These are phyloP conservation scores for Columba janthina DNA, from an alignment of 2,113 vertebrate genomes.

Conservation along the genomic window DNA sequence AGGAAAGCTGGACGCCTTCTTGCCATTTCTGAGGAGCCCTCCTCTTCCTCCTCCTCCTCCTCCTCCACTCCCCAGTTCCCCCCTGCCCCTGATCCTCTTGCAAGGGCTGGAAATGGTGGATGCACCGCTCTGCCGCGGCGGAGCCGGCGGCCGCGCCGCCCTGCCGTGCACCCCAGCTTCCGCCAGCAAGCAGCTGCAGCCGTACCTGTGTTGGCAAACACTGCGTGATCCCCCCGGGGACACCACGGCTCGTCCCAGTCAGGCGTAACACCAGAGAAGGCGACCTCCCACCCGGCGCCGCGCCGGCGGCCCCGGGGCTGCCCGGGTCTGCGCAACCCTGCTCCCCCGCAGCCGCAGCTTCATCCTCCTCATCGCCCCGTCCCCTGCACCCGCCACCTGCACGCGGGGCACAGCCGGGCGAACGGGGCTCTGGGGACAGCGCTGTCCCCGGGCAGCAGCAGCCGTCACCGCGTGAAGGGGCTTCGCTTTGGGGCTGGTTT, in stretches of 20 bases:
- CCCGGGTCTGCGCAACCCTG: background rate
- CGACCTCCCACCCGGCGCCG: background rate
- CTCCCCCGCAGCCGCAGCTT: background rate
- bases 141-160: background rate
- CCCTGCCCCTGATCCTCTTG: background rate
- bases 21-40: background rate
- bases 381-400: rapidly evolving
- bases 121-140: background rate
- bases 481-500: background rate
- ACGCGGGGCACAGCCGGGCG: rapidly evolving
- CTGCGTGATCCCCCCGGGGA: slow-evolving; percentile 38
- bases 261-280: slow-evolving; percentile 32
- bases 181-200: slow-evolving; percentile 54
- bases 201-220: slow-evolving; percentile 61
- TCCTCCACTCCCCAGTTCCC: background rate
- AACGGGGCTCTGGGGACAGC: background rate
- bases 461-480: rapidly evolving
- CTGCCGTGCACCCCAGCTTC: background rate
- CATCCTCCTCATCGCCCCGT: background rate
- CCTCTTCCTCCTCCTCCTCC: background rate
- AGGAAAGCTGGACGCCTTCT: slow-evolving; percentile 52
- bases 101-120: background rate
- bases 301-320: background rate
- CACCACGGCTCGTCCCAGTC: slow-evolving; percentile 68
- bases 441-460: background rate